Base-by-base conservation (phyloP, 2,797 vertebrate species). In the Cyprinodon diabolis region DNA sequence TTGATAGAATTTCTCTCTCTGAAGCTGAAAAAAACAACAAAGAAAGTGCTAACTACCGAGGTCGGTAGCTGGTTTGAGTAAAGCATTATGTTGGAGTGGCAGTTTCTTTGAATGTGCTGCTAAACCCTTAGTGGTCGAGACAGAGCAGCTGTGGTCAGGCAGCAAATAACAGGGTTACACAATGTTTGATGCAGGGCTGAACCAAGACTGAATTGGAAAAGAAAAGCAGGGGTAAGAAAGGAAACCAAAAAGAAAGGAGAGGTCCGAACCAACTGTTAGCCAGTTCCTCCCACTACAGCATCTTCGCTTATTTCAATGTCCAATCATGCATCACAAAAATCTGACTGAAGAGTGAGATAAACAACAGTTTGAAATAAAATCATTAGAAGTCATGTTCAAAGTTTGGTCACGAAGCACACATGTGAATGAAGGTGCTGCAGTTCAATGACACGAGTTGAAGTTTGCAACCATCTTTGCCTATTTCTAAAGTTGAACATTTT, bases 1-100 rank as follows among this genome's bases (percentile, higher is more conserved):
- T 87, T 83, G 80, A 91, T 79, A 77, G 63, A 84, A 48, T 65
- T 66, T 6, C 70, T 68, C 55, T 65, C 45, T 77, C 77, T 80
- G 55, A 67, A 45, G 71, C 66, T 68, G 7, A 43, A 43, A 43
- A 43, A 43, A 43, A 43, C 40, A 43, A 30, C 30, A 82, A 77
- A 62, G 60, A 73, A 57, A 71, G 68, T 76, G 72, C 43, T 57
- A 2, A 11, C 15, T 51, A 11, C 25, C 19, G 7, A n/a, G 47
- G 43, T 75, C 25, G 60, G 25, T 2, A 19, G 67, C 85, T 75
- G 57, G 49, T 74, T 63, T 52, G 62, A 58, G 40, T 57, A 71
- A 83, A 80, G 78, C 35, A 40, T 72, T 48, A 73, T 79, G 58
- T 74, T 67, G 45, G 23, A n/a, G 30, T 37, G 70, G 78, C 52